Conservation (phyloP, 2,797 vertebrate species). For the Periophthalmus magnuspinnatus region DNA sequence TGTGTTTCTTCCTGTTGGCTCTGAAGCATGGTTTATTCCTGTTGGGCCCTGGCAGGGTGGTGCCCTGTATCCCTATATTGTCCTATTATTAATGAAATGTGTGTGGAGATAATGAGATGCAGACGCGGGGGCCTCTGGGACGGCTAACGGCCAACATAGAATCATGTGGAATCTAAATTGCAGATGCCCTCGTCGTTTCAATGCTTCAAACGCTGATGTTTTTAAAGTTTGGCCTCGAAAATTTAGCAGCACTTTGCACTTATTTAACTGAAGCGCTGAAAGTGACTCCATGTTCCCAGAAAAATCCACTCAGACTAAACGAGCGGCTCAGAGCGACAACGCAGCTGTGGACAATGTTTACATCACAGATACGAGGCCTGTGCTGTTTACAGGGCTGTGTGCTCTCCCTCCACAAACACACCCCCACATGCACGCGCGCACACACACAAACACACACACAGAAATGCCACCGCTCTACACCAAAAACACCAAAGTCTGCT, state of each 20-base stretch:
- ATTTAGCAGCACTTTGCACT: slow-evolving; percentile 57
- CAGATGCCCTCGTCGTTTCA: slow-evolving; percentile 56
- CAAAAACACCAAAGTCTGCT: slow-evolving; percentile 63
- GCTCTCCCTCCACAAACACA: no score
- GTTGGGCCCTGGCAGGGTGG: no score
- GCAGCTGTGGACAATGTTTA: not conserved
- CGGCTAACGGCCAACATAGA: no score
- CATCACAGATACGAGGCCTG: no score
- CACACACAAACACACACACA: no score
- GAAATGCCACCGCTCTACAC: slow-evolving; percentile 71
- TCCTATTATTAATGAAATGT: no score
- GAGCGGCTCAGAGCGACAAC: not conserved
- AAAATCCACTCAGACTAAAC: slow-evolving; percentile 15
- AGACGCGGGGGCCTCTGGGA: no score
- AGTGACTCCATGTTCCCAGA: slow-evolving; percentile 19
- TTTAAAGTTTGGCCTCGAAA: slow-evolving; percentile 40
- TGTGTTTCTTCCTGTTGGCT: slow-evolving; percentile 52
- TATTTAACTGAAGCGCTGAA: slow-evolving; percentile 40
- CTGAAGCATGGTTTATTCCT: no score
- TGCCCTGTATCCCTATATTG: no score
- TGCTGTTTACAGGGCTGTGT: no score
- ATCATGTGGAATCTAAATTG: slow-evolving; percentile 60
- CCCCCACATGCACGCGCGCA: no score
- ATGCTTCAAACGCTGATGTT: slow-evolving; percentile 30
- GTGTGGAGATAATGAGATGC: no score